Percentiles rank a stretch among this genome's conserved stretches.
Conservation (phyloP, 2,113 vertebrate genomes). For the Campylomormyrus numenius region DNA sequence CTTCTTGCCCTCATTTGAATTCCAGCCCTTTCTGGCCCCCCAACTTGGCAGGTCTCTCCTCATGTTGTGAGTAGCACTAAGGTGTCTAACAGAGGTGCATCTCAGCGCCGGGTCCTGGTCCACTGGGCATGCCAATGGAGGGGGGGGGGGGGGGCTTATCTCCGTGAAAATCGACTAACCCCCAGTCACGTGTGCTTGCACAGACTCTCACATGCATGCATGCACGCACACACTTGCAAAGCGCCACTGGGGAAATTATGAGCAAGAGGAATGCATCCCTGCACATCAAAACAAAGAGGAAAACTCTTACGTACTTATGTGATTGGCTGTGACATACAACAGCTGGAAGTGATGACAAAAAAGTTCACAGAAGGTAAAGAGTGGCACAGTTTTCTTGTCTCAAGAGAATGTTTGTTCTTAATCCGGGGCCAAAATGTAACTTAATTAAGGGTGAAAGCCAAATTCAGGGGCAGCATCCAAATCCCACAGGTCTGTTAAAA, state of each 20-base stretch:
- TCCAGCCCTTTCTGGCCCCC: background rate
- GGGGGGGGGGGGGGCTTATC: slow-evolving; percentile 56
- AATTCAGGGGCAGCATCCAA: background rate
- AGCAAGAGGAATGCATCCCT: background rate
- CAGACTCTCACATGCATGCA: slow-evolving; percentile 27
- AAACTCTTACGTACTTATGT: background rate
- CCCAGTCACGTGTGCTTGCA: slow-evolving; percentile 52
- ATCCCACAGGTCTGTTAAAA: background rate
- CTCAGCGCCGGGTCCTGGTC: slow-evolving; percentile 52
- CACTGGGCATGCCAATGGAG: slow-evolving; percentile 51
- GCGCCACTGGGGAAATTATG: background rate
- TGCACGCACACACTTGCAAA: slow-evolving; percentile 8
- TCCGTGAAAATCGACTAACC: slow-evolving; percentile 56
- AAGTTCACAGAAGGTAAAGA: background rate
- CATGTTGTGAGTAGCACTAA: slow-evolving; percentile 44
- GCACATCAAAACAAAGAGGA: background rate
- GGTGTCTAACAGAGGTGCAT: slow-evolving; percentile 59
- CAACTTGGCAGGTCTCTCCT: slow-evolving; percentile 23
- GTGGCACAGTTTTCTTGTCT: background rate
- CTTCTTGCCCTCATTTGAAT: background rate
- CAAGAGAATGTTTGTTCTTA: background rate
- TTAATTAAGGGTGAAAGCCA: background rate
- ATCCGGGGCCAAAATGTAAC: background rate
- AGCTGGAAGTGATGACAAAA: background rate
- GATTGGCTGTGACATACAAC: background rate